Evolutionary conservation across 2,797 vertebrate species (phyloP).

Genomic region (Aeoliscus strigatus): DNA sequence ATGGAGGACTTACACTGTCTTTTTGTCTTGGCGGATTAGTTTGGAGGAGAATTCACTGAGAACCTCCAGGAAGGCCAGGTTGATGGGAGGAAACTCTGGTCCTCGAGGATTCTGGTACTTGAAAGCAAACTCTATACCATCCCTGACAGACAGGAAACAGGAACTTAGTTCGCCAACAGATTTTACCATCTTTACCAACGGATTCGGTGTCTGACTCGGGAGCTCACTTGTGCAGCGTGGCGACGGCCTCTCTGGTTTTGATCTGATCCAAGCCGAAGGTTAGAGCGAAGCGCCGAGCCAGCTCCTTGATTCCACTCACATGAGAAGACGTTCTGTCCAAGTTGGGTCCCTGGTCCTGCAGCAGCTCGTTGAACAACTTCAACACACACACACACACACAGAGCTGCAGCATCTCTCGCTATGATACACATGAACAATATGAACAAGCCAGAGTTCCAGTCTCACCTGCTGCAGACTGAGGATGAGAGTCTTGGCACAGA

Average conservation of each 20-base stretch:
- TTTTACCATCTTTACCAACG: no score
- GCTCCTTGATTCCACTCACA: conserved; percentile 96
- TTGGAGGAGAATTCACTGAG: conserved; percentile 98
- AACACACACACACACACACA: conserved; percentile 16
- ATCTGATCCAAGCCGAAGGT: conserved; percentile 98
- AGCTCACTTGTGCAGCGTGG: conserved; percentile 96
- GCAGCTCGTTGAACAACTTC: conserved; percentile 95
- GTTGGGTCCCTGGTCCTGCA: conserved; percentile 96
- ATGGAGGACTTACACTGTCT: conserved; percentile 91
- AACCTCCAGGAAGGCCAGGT: conserved; percentile 96
- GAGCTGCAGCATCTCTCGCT: no score
- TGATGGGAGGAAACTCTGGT: conserved; percentile 90
- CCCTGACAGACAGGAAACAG: conserved; percentile 66
- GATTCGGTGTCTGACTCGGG: accelerated
- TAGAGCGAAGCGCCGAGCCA: conserved; percentile 95
- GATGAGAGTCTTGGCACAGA: conserved; percentile 98
- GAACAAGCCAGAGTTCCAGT: not conserved
- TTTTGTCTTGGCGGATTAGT: conserved; percentile 96
- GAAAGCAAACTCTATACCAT: conserved; percentile 98
- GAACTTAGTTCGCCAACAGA: no score
- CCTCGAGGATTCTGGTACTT: conserved; percentile 98
- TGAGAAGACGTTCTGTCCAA: conserved; percentile 96
- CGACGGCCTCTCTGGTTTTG: conserved; percentile 97
- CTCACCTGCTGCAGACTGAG: conserved; percentile 98
- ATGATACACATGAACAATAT: no score